Base-by-base conservation (phyloP, 2,113 vertebrate genomes). In the Phalacrocorax pelagicus region DNA sequence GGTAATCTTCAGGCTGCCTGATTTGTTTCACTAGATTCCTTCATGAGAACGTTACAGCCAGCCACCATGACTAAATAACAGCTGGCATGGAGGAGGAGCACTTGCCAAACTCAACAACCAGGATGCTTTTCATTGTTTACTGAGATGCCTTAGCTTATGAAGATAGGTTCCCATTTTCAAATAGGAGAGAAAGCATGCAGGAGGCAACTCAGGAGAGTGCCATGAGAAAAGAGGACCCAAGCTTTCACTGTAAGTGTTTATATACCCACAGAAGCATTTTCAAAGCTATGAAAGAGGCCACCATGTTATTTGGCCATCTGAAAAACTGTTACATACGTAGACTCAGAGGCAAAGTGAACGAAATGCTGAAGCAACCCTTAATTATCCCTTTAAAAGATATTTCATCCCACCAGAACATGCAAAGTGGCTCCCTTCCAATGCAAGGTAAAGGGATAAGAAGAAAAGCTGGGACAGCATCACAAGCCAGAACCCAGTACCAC, bases 1-100 rank as follows among this genome's bases (percentile, higher is more conserved):
- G 57, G 70, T n/a, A 72, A 87, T 58, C 61, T 65, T 84, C 49
- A 92, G 36, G 54, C 86, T 96, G 91, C 73, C 81, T 30, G 26
- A 94, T 94, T 96, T 70, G 83, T 96, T 94, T 92, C 81, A 72
- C 77, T 82, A 23, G 70, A 91, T 92, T 91, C 83, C 58, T 91
- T 72, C 69, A 69, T 3, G 7, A 94, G 54, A 86, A 69, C 81
- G 71, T 61, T 26, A 36, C 11, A 51, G 81, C 32, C 54, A 95
- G 29, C 49, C 40, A 57, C 23, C 3, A 4, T 65, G 81, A 93
- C 70, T 80, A 94, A 94, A 2, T 20, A 92, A 84, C 89, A 96
- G 58, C 70, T 95, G 94, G 84, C 81, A 91, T 1, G 3, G 30
- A 44, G 21, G 52, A 81, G 22, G 3, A 74, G 40, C 32, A 23